Evolutionary conservation across 2,113 vertebrate species (phyloP), one percentile per base, ranked within the genome.

Genomic region (Salvelinus sp.): DNA sequence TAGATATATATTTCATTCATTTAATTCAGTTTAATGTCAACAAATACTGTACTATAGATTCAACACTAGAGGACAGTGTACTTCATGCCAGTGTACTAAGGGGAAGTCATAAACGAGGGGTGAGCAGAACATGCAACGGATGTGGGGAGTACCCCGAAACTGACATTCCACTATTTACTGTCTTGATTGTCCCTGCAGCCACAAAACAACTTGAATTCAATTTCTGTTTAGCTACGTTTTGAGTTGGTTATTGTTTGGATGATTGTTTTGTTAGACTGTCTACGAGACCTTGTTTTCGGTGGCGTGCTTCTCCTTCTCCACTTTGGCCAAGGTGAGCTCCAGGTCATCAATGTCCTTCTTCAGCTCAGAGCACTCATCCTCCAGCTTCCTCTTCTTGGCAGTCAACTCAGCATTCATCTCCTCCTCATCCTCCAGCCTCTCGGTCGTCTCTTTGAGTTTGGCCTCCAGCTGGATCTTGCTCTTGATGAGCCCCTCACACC

Each of bases 261-360:
- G 0, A 20, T 18, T 57, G 13, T 57, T 4, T 57, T 0, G 16
- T 57, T 20, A 1, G 54, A 57, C 16, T 5, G 54, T 57, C 3
- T 57, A 54, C 1, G 4, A 62, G 0, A 62, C 58, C 58, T 62
- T 62, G 58, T 62, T 62, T 62, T 62, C 58, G 0, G 58, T 62
- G 58, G 58, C 58, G 6, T 62, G 58, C n/a, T 62, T 62, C 58
- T 62, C 58, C 58, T 62, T 62, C 58, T 62, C 58, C 58, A 62
- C 58, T 62, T 62, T 62, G 58, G 58, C 58, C 58, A 62, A 5
- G n/a, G 58, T 62, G 18, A 62, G 58, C 58, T 62, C 58, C 58
- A 62, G 58, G 58, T 62, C 58, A 62, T 62, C 58, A 62, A 62
- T 62, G 58, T 62, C 58, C n/a, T 62, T 62, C 58, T 62, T 62